These are phyloP conservation scores for Caenorhabditis inopinata DNA, from an alignment of 1,140 invertebrate genomes.

Conservation along the genomic window DNA sequence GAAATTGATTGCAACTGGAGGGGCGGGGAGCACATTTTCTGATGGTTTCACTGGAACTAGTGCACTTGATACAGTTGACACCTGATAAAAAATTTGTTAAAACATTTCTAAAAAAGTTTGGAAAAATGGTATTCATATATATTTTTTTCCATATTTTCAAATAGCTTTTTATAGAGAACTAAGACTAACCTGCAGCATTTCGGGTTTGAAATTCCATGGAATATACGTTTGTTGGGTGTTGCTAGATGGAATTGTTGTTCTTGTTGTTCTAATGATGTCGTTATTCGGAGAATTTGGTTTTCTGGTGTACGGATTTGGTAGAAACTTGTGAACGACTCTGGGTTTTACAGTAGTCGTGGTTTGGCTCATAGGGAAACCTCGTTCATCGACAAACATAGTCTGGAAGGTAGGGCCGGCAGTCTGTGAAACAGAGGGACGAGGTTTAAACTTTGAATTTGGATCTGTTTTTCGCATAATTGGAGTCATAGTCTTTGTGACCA, in stretches of 20 bases:
- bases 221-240: neutral
- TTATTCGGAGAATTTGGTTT: constrained; percentile 1
- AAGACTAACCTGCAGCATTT: neutral
- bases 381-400: neutral
- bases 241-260: neutral
- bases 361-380: neutral
- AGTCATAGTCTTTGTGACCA: neutral
- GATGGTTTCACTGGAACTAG: neutral
- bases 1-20: neutral
- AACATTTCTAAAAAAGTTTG: neutral
- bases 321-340: constrained; percentile 2
- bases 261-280: neutral
- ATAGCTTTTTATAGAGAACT: no score
- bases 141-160: no score
- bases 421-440: neutral
- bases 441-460: neutral
- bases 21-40: neutral
- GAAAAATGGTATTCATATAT: no score
- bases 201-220: neutral
- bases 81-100: neutral
- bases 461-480: constrained; percentile 1
- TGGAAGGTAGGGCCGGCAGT: neutral
- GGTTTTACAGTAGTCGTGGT: neutral
- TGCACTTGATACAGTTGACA: neutral
- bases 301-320: neutral